These are phyloP conservation scores for Heterotilapia buettikoferi DNA, from an alignment of 2,113 vertebrate species.

Conservation along the genomic window DNA sequence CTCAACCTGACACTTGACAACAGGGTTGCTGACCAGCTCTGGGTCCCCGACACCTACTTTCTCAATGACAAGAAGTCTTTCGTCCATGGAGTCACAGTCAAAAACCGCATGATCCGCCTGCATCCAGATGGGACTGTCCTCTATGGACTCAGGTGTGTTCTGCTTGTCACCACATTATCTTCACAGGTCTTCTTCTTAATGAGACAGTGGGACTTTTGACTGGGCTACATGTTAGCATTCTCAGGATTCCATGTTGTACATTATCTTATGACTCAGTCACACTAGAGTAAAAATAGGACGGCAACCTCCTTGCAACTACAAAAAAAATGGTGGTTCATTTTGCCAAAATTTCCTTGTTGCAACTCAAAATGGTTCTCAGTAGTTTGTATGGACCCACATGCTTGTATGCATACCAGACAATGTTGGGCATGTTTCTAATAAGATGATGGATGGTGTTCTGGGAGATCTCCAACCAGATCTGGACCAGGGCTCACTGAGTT, in stretches of 20 bases:
- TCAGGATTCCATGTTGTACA: neutral
- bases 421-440: neutral
- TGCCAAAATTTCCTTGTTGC: neutral
- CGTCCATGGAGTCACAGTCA: slow-evolving; percentile 92
- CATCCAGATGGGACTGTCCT: slow-evolving; percentile 92
- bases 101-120: slow-evolving; percentile 95
- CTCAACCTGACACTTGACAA: slow-evolving; percentile 93
- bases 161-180: neutral
- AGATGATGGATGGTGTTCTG: neutral
- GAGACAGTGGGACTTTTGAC: neutral
- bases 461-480: neutral
- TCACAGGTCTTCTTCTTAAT: neutral
- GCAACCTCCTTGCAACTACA: neutral
- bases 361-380: neutral
- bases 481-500: neutral
- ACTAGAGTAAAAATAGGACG: neutral
- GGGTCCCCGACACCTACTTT: slow-evolving; percentile 97
- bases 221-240: neutral
- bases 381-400: neutral
- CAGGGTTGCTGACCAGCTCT: slow-evolving; percentile 91
- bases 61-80: slow-evolving; percentile 97
- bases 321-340: neutral
- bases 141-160: slow-evolving; percentile 86
- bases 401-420: neutral
- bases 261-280: neutral